phyloP scores from a whole-genome alignment of 2,797 vertebrate species.

The Neosilurus mollespiculum region DNA sequence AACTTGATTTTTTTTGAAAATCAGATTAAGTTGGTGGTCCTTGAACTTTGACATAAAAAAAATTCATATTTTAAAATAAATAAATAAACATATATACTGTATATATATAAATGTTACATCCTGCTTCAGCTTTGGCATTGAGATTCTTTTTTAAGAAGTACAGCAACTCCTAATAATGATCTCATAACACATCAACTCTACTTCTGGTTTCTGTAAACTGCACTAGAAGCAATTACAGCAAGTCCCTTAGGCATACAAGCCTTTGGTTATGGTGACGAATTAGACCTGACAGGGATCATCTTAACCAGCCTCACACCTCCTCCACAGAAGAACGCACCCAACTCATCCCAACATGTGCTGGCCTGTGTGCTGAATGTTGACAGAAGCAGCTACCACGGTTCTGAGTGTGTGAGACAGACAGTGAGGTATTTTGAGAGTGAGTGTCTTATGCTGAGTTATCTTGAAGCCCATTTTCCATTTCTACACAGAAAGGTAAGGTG shows the following conservation, averaged over 20 bases:
- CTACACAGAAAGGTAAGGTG: constrained; percentile 27
- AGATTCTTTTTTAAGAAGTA: neutral
- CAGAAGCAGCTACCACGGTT: constrained; percentile 34
- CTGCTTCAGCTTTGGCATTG: neutral
- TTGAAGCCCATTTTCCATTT: constrained; percentile 11
- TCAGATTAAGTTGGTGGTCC: neutral
- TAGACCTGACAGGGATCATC: constrained; percentile 30
- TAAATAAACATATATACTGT: too few relatives aligned
- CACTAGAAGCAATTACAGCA: neutral
- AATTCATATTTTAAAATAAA: neutral
- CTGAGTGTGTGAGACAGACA: constrained; percentile 18
- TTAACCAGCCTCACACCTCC: constrained; percentile 37
- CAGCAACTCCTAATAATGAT: neutral
- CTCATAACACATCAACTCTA: neutral
- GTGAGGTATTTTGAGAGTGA: constrained; percentile 16
- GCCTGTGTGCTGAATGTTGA: constrained; percentile 48
- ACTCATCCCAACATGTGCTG: constrained; percentile 51
- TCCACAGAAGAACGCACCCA: constrained; percentile 49
- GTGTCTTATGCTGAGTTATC: constrained; percentile 16
- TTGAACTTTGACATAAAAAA: neutral
- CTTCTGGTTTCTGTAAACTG: constrained; percentile 1
- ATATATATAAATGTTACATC: too few relatives aligned
- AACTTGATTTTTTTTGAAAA: too few relatives aligned
- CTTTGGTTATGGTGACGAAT: constrained; percentile 34
- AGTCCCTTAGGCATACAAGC: neutral